Base-by-base conservation (phyloP, 2,888 invertebrate species). In the Atrina japonica region DNA sequence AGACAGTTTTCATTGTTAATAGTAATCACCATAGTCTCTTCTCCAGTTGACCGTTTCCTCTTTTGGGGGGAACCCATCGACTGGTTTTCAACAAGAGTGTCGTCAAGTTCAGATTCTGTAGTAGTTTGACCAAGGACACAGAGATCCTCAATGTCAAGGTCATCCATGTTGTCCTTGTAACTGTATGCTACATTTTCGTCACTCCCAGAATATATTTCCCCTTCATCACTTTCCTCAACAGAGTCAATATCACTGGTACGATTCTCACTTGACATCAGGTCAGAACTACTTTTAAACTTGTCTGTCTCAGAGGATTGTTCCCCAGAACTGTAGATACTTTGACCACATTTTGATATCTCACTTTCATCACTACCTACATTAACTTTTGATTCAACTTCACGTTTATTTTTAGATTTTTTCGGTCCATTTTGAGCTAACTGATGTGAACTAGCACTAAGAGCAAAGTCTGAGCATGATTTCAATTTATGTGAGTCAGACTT, bases 121-220 rank as follows among this genome's bases (percentile, higher is more conserved):
- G 21, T 25, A n/a, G 21, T 47, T n/a, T 47, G n/a, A 47, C 47
- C 47, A 47, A 18, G 18, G 25, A 21, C 52, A 16, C 16, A 21
- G 16, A 35, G 35, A 35, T 35, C 35, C 35, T 35, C 35, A 35
- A 35, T 35, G 5, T 35, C 35, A 5, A 35, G 35, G 35, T 61
- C 61, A 27, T 30, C 35, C 0, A 29, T 14, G 25, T 61, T 27
- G 14, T 29, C 47, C 9, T 49, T 49, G n/a, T 49, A 45, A 9
- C 29, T 23, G 11, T n/a, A 29, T 2, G 18, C 18, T 21, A 29
- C 25, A 30, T 47, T 61, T 21, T 47, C 49, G 1, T 49, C 49
- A 49, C 47, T 49, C 21, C 25, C 49, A 30, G 56, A 56, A 56
- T 56, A 56, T 18, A 56, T 56, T 56, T 56, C 56, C 0, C 56